phyloP scores from a whole-genome alignment of 2,797 vertebrate genomes.

The Tauraco hartlaubi region DNA sequence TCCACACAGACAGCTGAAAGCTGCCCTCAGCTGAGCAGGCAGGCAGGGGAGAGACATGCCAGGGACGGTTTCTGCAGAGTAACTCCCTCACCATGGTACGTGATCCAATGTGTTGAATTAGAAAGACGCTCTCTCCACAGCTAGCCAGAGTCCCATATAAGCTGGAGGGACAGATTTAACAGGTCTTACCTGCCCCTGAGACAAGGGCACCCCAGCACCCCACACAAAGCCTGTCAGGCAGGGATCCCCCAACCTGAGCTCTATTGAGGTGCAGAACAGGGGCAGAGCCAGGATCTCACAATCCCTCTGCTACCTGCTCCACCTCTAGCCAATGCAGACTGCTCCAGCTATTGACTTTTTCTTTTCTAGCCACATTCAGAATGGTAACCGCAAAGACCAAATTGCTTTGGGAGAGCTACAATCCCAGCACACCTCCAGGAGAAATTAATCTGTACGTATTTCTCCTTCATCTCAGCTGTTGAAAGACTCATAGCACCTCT shows the following conservation, averaged over 20 bases:
- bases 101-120: background rate
- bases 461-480: background rate
- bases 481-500: background rate
- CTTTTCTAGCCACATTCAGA: background rate
- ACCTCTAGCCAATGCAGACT: rapidly evolving
- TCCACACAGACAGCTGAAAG: background rate
- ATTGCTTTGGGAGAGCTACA: background rate
- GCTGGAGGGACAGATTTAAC: background rate
- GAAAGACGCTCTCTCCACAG: background rate
- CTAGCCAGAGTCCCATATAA: rapidly evolving
- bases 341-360: background rate
- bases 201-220: background rate
- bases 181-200: background rate
- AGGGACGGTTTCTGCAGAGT: background rate
- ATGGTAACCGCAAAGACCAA: background rate
- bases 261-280: background rate
- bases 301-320: background rate
- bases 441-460: background rate
- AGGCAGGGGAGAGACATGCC: background rate
- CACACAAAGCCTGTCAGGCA: rapidly evolving
- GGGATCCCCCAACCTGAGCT: background rate
- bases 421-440: background rate
- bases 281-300: background rate
- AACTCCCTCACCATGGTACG: background rate
- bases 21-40: background rate